Evolutionary conservation across 2,888 invertebrate genomes (phyloP).

Genomic region (Noctua fimbriata): DNA sequence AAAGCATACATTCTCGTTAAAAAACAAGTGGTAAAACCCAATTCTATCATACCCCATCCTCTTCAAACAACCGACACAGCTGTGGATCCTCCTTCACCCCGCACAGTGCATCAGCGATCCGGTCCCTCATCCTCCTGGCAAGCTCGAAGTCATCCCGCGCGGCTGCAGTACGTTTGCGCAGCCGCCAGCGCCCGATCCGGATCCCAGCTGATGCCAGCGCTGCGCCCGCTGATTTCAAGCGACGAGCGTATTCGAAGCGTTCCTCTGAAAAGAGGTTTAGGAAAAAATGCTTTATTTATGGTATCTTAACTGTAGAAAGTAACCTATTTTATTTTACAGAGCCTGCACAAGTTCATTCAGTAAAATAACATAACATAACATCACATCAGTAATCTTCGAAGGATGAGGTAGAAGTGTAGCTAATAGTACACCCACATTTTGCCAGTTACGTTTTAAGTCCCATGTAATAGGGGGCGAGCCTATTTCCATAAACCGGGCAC

Average conservation of each 20-base stretch:
- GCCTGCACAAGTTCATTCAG: not conserved
- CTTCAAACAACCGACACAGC: constrained; percentile 94
- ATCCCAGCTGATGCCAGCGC: constrained; percentile 96
- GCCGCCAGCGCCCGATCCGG: constrained; percentile 96
- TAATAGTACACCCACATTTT: too few species aligned
- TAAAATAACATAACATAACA: not conserved
- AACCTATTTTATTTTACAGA: not conserved
- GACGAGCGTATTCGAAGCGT: constrained; percentile 97
- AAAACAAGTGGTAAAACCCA: not conserved
- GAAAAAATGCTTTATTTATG: not conserved
- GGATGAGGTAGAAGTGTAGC: too few species aligned
- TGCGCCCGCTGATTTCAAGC: constrained; percentile 96
- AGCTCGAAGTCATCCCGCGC: constrained; percentile 98
- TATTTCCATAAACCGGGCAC: too few species aligned
- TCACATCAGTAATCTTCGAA: not conserved
- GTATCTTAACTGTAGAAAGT: not conserved
- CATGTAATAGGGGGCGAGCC: too few species aligned
- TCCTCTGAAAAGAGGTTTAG: constrained; percentile 91
- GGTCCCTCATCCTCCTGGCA: constrained; percentile 96
- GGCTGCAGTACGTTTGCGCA: constrained; percentile 97
- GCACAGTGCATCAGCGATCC: constrained; percentile 95
- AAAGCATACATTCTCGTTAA: not conserved
- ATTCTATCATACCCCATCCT: constrained; percentile 91
- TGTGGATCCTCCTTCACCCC: constrained; percentile 94
- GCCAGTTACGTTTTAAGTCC: too few species aligned